phyloP scores from a whole-genome alignment of 2,888 invertebrate species.

The Hesperia comma region DNA sequence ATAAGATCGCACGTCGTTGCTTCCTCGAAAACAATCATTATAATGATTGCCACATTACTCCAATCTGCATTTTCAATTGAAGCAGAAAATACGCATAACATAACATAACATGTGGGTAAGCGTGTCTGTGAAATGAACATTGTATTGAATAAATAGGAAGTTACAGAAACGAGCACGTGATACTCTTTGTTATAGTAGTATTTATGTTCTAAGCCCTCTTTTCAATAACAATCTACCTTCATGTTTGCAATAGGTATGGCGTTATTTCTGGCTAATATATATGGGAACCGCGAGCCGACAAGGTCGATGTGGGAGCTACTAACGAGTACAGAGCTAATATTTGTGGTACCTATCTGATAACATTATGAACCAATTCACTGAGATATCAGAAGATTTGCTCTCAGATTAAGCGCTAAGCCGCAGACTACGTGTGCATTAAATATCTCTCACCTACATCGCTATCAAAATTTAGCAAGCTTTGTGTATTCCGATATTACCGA shows the following conservation, averaged over 20 bases:
- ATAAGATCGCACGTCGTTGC: not conserved
- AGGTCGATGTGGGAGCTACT: constrained; percentile 69
- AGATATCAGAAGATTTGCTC: constrained; percentile 78
- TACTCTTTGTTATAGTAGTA: constrained; percentile 39
- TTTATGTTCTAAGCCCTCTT: constrained; percentile 50
- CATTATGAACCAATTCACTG: constrained; percentile 78
- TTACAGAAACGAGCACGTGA: constrained; percentile 22
- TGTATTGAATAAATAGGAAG: constrained; percentile 32
- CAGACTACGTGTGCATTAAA: constrained; percentile 61
- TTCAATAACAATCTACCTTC: constrained; percentile 54
- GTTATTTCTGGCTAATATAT: constrained; percentile 64
- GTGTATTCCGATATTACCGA: not conserved
- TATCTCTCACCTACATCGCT: constrained; percentile 42
- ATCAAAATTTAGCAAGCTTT: constrained; percentile 43
- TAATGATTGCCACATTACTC: not conserved
- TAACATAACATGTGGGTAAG: constrained; percentile 4
- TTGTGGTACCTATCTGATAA: constrained; percentile 72
- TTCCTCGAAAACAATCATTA: constrained; percentile 1
- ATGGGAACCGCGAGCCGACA: constrained; percentile 61
- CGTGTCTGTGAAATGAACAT: constrained; percentile 26
- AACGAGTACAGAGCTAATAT: constrained; percentile 75
- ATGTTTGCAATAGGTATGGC: constrained; percentile 58
- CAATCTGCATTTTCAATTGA: constrained; percentile 14
- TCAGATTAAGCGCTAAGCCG: constrained; percentile 76
- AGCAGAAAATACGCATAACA: constrained; percentile 17